Evolutionary conservation across 2,888 invertebrate species (phyloP), one percentile per base, ranked within the genome.

Genomic region (Anoplius nigerrimus): DNA sequence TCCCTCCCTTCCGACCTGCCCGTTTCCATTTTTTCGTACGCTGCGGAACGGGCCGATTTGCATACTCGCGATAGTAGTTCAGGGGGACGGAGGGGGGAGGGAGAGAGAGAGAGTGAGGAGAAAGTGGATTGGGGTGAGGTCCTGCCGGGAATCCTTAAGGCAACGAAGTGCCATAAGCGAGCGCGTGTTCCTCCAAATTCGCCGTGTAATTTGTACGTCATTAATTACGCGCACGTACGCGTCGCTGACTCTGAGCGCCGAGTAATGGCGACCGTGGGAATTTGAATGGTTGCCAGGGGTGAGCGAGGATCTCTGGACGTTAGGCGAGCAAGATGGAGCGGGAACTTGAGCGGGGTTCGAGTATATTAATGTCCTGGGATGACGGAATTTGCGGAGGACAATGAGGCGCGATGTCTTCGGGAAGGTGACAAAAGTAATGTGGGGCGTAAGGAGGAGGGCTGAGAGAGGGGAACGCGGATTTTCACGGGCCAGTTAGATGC

Each of bases 161-260:
- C 52, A 34, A n/a, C 8, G 34, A 11, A 34, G 34, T 11, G 34
- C 11, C 34, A 13, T 34, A 11, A 34, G 34, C 2, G 6, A 24
- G 24, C 24, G 34, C 34, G 34, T 13, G 34, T 13, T 20, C 22
- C 48, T 57, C 56, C 60, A 74, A 77, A 81, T 78, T 75, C 75
- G 79, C 77, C 75, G 69, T 71, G 78, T 82, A 84, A 84, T 84
- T 83, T 83, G 78, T 71, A 72, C 68, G 64, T 72, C 82, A 80
- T 84, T 80, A 82, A 83, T 83, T 81, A 75, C 46, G 48, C 43
- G 42, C 34, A 13, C 34, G 34, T 34, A 34, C 11, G 1, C 6
- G 11, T 34, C 34, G 34, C 8, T 34, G 34, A n/a, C 48, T 2
- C n/a, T 48, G 8, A 15, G 48, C 3, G 48, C 16, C 5, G 48